Evolutionary conservation across 2,888 invertebrate genomes (phyloP), one percentile per base, ranked within the genome.

Genomic region (Calephelis perditalis): DNA sequence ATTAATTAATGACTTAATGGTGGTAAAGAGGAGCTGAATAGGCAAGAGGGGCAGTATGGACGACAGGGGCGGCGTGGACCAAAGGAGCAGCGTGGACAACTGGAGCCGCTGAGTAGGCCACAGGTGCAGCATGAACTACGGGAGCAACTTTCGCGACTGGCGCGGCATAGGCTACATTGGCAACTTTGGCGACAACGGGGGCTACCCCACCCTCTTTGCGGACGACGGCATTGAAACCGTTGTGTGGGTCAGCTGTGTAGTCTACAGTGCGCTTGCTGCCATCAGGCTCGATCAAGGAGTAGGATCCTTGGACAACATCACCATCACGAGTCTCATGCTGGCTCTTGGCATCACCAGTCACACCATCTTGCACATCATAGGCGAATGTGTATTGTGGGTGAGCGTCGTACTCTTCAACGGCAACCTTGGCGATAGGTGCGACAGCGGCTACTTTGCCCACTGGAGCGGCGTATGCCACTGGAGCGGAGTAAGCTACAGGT

Each of bases 311-410:
- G 44, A 85, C 85, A n/a, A 79, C 75, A 66, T 84, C 83, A 54
- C 85, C 85, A 56, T 74, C 73, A 59, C 85, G 77, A 61, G 69
- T 69, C 71, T 85, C 85, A 43, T 76, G 75, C 67, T 84, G 84
- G 69, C 74, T 78, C 69, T 84, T 84, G 56, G 66, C 73, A 69
- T 86, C 86, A 46, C 86, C 84, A 47, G 84, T 65, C 44, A 93
- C 70, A 56, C 92, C 88, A 75, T 94, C 94, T 71, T 93, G 92
- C 62, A 94, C 93, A 71, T 93, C 93, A 74, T 94, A 94, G 15
- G 93, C 92, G 77, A 92, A 94, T 45, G 92, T 92, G 75, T 94
- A 94, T 77, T 93, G 93, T 1, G 94, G 94, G 73, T 92, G 91
- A 2, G 92, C 91, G 72, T 92, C 92, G 74, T 91, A 92, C 52